phyloP scores from a whole-genome alignment of 2,888 invertebrate genomes.

The Leptothorax acervorum region DNA sequence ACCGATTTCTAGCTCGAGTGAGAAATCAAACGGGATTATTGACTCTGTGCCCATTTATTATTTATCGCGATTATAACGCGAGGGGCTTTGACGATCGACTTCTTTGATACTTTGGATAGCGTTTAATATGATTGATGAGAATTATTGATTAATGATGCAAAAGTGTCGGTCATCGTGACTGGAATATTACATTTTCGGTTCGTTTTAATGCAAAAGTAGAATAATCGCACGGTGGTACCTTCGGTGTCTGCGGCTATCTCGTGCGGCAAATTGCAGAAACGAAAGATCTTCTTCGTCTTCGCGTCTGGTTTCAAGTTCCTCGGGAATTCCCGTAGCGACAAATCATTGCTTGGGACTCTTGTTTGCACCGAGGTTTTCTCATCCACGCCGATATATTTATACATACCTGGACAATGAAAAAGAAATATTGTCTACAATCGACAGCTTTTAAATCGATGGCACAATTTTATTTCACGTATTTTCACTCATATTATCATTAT shows the following conservation, averaged over 20 bases:
- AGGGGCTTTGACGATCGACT: not conserved
- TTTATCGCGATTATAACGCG: not conserved
- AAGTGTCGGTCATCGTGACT: not conserved
- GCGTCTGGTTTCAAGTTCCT: conserved; percentile 88
- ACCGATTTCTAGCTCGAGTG: not conserved
- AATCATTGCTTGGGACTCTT: conserved; percentile 83
- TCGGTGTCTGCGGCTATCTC: conserved; percentile 91
- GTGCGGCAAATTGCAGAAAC: conserved; percentile 91
- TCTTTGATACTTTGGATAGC: not conserved
- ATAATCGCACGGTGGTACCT: conserved; percentile 86
- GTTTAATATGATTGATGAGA: not conserved
- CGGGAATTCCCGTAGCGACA: conserved; percentile 86
- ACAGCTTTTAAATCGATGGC: not conserved
- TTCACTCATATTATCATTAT: not conserved
- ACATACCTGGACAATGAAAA: conserved; percentile 88
- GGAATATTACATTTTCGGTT: not conserved
- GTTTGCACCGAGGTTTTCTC: conserved; percentile 85
- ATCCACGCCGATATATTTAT: conserved; percentile 91
- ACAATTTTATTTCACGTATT: not conserved
- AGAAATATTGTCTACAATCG: conserved; percentile 5
- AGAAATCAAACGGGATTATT: conserved; percentile 1
- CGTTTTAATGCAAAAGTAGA: not conserved
- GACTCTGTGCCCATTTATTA: not conserved
- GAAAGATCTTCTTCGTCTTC: conserved; percentile 89
- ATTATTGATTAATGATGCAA: conserved; percentile 10